These are phyloP conservation scores for Cichladusa arquata DNA, from an alignment of 2,113 vertebrate species.

Conservation along the genomic window DNA sequence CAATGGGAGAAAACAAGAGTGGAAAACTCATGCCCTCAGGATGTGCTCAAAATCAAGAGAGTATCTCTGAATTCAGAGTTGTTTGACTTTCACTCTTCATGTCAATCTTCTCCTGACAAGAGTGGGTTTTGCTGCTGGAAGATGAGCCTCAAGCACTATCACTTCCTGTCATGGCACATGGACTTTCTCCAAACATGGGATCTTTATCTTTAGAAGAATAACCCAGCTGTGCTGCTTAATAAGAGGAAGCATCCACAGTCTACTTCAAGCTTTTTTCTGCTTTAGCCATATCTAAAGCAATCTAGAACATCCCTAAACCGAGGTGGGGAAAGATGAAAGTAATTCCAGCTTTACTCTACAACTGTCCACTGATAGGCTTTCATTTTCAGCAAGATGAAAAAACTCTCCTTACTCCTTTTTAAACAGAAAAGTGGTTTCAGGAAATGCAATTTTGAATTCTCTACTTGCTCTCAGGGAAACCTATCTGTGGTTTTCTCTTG, in stretches of 20 bases:
- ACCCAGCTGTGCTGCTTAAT: fast-evolving
- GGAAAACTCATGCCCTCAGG: neutral
- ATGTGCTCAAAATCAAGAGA: neutral
- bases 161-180: fast-evolving
- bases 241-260: neutral
- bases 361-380: neutral
- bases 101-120: neutral
- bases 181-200: neutral
- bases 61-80: neutral
- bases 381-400: neutral
- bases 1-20: neutral
- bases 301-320: neutral
- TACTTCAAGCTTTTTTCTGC: neutral
- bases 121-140: neutral
- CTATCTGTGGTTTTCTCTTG: neutral
- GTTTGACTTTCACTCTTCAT: neutral
- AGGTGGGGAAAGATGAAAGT: neutral
- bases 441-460: conserved; percentile 22
- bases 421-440: neutral
- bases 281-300: neutral
- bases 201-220: neutral
- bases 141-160: neutral
- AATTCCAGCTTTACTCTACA: neutral
- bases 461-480: neutral
- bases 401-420: neutral